These are phyloP conservation scores for Kryptopterus vitreolus DNA, from an alignment of 2,797 vertebrate species.

Conservation along the genomic window DNA sequence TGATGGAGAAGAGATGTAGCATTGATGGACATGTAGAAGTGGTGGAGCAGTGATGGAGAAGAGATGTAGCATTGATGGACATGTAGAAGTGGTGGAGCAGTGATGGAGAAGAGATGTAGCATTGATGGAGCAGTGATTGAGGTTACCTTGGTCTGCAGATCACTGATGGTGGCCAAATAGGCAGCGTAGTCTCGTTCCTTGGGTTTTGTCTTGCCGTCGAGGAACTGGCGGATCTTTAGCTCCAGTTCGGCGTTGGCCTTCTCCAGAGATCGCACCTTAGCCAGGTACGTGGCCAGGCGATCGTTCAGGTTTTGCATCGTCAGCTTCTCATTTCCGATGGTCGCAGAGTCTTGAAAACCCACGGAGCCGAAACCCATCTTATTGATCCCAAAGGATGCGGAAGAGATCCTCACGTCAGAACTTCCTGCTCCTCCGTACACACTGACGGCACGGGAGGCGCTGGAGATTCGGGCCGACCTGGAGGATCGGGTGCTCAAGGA, in stretches of 20 bases:
- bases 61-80: not conserved
- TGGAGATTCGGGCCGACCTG: not conserved
- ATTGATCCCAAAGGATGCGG: not conserved
- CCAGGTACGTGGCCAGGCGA: slow-evolving; percentile 82
- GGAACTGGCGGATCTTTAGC: slow-evolving; percentile 79
- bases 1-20: not conserved
- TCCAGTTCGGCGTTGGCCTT: slow-evolving; percentile 81
- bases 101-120: too few species aligned
- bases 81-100: not conserved
- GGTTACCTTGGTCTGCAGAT: slow-evolving; percentile 80
- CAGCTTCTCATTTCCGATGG: slow-evolving; percentile 57
- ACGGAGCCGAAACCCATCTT: not conserved
- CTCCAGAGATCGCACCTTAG: slow-evolving; percentile 80
- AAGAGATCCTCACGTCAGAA: slow-evolving; percentile 54
- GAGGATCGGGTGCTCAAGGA: slow-evolving; percentile 1
- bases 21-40: not conserved
- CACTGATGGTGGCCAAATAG: slow-evolving; percentile 70
- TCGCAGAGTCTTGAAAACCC: accelerated
- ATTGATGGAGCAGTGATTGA: not conserved
- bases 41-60: not conserved
- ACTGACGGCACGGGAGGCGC: slow-evolving; percentile 56
- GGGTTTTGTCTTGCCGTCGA: slow-evolving; percentile 66
- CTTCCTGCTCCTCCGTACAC: slow-evolving; percentile 67
- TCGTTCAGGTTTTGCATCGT: slow-evolving; percentile 90
- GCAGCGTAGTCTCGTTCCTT: slow-evolving; percentile 67